A percentile compares a stretch with the other conserved stretches of the same genome.
phyloP scores from a whole-genome alignment of 2,797 vertebrate genomes.

The Scleropages formosus region DNA sequence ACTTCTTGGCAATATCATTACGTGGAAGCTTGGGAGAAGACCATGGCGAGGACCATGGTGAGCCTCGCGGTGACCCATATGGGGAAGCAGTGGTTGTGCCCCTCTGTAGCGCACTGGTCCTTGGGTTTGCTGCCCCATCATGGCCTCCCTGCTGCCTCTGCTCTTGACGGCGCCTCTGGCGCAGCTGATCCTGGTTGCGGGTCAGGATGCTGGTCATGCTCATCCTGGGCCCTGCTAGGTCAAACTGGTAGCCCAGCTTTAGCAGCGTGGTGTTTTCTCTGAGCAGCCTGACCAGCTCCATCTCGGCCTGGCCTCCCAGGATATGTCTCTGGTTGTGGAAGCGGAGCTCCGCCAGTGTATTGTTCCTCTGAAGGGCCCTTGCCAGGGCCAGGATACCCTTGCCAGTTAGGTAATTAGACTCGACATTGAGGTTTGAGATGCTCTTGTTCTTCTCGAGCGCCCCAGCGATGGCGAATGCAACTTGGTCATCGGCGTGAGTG shows the following conservation, averaged over 20 bases:
- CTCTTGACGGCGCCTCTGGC: slow-evolving; percentile 80
- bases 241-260: slow-evolving; percentile 87
- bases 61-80: slow-evolving; percentile 75
- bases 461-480: slow-evolving; percentile 77
- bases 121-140: slow-evolving; percentile 64
- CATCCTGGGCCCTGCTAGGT: slow-evolving; percentile 87
- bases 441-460: slow-evolving; percentile 76
- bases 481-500: slow-evolving; percentile 79
- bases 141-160: slow-evolving; percentile 62
- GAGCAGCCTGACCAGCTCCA: slow-evolving; percentile 84
- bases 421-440: slow-evolving; percentile 78
- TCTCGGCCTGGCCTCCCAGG: slow-evolving; percentile 86
- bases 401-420: slow-evolving; percentile 87
- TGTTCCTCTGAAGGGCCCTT: slow-evolving; percentile 73
- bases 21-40: slow-evolving; percentile 82
- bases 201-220: slow-evolving; percentile 83
- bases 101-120: slow-evolving; percentile 77
- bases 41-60: slow-evolving; percentile 85
- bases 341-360: slow-evolving; percentile 78
- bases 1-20: slow-evolving; percentile 59
- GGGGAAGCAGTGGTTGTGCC: slow-evolving; percentile 81
- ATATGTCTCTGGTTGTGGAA: slow-evolving; percentile 93
- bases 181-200: slow-evolving; percentile 85
- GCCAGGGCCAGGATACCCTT: slow-evolving; percentile 82
- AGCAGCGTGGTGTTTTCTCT: slow-evolving; percentile 82